A percentile compares a stretch with the other conserved stretches of the same genome.
Evolutionary conservation across 2,113 vertebrate genomes (phyloP).

Genomic region (Sceloporus undulatus): DNA sequence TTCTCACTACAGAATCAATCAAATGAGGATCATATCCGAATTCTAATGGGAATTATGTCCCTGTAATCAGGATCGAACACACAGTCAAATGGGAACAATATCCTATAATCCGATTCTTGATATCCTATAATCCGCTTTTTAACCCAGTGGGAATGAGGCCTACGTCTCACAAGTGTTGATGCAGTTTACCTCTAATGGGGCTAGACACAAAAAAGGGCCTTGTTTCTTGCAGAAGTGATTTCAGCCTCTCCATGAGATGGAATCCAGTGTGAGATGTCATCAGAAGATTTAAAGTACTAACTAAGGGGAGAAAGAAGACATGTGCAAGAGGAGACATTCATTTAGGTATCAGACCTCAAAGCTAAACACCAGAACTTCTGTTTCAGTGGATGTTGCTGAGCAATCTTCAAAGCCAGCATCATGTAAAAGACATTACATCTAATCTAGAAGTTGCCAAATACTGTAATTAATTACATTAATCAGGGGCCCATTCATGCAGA

Average conservation of each 20-base stretch:
- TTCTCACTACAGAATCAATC: no score
- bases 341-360: not conserved
- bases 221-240: not conserved
- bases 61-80: no score
- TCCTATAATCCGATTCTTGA: no score
- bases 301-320: no score
- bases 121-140: no score
- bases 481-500: not conserved
- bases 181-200: no score
- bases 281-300: not conserved
- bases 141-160: no score
- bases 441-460: not conserved
- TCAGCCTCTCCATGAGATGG: not conserved
- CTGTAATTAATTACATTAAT: not conserved
- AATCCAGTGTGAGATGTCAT: not conserved
- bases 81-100: no score
- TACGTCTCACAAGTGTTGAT: no score
- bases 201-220: not conserved
- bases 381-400: not conserved
- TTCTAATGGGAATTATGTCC: no score
- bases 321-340: not conserved
- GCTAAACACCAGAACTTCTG: not conserved
- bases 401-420: not conserved
- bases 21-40: no score
- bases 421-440: not conserved